These are phyloP conservation scores for Odocoileus hemionus DNA, from an alignment of 2,113 vertebrate genomes.

Conservation along the genomic window DNA sequence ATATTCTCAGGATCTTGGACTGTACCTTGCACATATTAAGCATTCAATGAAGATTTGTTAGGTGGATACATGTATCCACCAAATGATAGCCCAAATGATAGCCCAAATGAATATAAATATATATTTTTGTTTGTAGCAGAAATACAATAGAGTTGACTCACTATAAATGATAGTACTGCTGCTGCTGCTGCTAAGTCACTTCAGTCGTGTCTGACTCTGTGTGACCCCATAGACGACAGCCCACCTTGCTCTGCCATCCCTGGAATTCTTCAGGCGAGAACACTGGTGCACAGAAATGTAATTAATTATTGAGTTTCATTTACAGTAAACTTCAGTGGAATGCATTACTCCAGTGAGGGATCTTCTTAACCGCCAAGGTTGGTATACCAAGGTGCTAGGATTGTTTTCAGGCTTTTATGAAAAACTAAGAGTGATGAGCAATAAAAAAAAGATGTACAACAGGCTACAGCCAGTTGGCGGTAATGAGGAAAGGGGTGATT, in stretches of 20 bases:
- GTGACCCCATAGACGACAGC: too few relatives aligned
- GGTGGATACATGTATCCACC: background rate
- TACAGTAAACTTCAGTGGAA: background rate
- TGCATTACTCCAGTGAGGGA: background rate
- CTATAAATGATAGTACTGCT: background rate
- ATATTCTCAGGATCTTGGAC: background rate
- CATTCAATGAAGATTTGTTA: background rate
- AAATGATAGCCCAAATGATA: background rate
- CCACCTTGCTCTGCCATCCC: too few relatives aligned
- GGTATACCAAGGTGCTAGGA: background rate
- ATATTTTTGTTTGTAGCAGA: background rate
- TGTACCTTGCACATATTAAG: background rate
- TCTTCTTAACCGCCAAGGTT: background rate
- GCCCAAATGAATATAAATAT: background rate
- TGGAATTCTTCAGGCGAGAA: too few relatives aligned
- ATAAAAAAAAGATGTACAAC: constrained; percentile 19
- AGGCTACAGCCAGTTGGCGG: constrained; percentile 42
- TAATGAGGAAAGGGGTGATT: constrained; percentile 47
- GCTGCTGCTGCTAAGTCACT: too few relatives aligned
- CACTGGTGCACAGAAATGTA: background rate
- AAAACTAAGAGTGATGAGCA: constrained; percentile 28
- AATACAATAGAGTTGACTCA: background rate
- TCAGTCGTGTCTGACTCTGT: too few relatives aligned
- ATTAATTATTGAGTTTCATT: background rate
- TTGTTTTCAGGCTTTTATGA: background rate